Conservation (phyloP, 2,113 vertebrate genomes). For the Indicator indicator region DNA sequence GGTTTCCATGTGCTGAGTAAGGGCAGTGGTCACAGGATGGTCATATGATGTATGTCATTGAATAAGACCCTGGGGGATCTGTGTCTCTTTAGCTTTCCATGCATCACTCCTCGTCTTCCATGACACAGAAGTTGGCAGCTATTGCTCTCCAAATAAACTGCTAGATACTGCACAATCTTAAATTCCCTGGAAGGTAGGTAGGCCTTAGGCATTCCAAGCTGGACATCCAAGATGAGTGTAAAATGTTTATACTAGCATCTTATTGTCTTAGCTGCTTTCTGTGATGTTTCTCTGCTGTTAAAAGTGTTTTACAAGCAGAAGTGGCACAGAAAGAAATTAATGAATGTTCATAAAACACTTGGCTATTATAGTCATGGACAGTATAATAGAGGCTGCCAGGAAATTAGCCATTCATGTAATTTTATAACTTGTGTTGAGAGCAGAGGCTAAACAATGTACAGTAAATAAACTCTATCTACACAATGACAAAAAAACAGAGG, state of each 20-base stretch:
- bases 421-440: constrained; percentile 4
- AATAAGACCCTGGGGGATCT: neutral
- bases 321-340: neutral
- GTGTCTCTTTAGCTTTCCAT: neutral
- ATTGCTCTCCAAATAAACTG: neutral
- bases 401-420: constrained; percentile 5
- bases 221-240: neutral
- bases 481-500: constrained; percentile 6
- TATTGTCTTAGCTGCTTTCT: neutral
- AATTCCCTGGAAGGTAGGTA: neutral
- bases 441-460: neutral
- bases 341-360: neutral
- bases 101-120: neutral
- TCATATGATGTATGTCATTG: constrained; percentile 3
- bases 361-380: neutral
- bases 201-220: neutral
- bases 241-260: neutral
- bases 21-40: neutral
- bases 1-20: constrained; percentile 52
- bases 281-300: neutral
- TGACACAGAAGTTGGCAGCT: neutral
- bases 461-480: neutral
- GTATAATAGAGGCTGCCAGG: neutral
- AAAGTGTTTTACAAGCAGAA: neutral
- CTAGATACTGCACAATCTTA: neutral